phyloP scores from a whole-genome alignment of 2,113 vertebrate genomes.

The Ifrita kowaldi region DNA sequence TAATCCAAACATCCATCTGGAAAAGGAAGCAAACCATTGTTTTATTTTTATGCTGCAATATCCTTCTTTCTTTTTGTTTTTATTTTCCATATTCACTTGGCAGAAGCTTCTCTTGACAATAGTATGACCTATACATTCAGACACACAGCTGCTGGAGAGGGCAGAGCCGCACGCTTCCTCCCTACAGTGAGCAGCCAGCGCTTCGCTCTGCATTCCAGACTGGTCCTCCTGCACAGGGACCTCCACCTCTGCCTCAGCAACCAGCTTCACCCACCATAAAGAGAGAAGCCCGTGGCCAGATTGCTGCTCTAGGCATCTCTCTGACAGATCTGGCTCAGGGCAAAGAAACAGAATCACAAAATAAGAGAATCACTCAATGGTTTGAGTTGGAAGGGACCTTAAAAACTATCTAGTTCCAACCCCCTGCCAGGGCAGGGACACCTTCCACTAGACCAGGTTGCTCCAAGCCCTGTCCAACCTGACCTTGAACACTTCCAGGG shows the following conservation, averaged over 20 bases:
- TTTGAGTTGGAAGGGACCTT: neutral
- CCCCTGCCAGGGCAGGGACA: neutral
- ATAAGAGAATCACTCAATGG: neutral
- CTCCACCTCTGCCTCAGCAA: neutral
- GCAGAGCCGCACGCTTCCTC: neutral
- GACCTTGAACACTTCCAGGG: neutral
- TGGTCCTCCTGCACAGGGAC: neutral
- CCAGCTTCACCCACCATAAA: neutral
- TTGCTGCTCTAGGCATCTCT: neutral
- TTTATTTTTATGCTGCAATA: neutral
- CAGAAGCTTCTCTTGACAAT: neutral
- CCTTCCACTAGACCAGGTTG: neutral
- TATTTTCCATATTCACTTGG: neutral
- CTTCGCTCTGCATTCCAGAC: neutral
- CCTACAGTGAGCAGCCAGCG: neutral
- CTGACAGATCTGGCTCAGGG: neutral
- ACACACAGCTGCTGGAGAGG: neutral
- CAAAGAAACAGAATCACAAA: neutral
- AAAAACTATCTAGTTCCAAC: neutral
- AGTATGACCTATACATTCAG: neutral
- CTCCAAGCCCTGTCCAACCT: neutral
- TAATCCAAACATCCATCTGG: constrained; percentile 80
- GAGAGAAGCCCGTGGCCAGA: neutral
- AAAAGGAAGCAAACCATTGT: neutral
- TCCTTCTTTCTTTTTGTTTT: neutral